A percentile compares a stretch with the other conserved stretches of the same genome.
phyloP scores from a whole-genome alignment of 2,888 invertebrate species.

The Calliphora vomitoria region DNA sequence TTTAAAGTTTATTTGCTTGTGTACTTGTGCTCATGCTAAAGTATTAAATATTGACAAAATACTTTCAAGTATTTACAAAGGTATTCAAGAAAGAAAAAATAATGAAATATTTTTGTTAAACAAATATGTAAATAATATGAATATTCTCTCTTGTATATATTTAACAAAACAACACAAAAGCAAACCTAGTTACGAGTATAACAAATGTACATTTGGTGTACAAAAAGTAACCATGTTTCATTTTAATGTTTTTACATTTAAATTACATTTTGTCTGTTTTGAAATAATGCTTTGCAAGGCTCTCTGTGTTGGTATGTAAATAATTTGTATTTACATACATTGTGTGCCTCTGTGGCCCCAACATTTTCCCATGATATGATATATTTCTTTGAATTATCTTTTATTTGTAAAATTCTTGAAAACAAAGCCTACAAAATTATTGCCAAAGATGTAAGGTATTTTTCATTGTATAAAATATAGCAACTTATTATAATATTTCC shows the following conservation, averaged over 20 bases:
- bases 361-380: too few species aligned
- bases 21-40: neutral
- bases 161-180: neutral
- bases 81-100: neutral
- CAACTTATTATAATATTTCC: too few species aligned
- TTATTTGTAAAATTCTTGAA: neutral
- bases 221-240: neutral
- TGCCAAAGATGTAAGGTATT: neutral
- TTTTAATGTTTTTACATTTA: neutral
- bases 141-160: neutral
- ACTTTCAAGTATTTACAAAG: slow-evolving; percentile 15
- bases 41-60: slow-evolving; percentile 5
- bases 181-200: neutral
- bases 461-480: too few species aligned
- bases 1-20: neutral
- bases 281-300: neutral
- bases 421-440: neutral
- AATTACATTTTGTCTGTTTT: neutral
- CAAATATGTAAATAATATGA: neutral
- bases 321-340: too few species aligned
- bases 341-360: too few species aligned
- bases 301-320: too few species aligned
- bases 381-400: neutral
- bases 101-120: neutral
- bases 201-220: too few species aligned